phyloP scores from a whole-genome alignment of 2,113 vertebrate species.

The Salminus brasiliensis region DNA sequence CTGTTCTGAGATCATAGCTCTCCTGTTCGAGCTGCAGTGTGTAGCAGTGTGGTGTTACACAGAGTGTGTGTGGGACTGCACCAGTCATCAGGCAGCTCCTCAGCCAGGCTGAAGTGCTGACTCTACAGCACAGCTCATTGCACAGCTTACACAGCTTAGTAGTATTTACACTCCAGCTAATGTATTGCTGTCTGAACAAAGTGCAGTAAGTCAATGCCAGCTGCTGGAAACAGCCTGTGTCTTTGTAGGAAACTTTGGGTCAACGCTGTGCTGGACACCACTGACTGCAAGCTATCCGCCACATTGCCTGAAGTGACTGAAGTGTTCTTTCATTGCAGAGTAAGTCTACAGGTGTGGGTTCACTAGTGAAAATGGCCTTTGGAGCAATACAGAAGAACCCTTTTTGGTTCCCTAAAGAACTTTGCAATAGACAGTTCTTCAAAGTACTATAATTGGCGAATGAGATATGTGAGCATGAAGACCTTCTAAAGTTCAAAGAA shows the following conservation, averaged over 20 bases:
- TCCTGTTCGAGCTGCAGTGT: background rate
- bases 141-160: constrained; percentile 61
- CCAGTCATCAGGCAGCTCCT: background rate
- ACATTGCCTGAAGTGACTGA: background rate
- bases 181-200: background rate
- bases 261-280: background rate
- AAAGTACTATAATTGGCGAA: too few species aligned
- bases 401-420: background rate
- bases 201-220: background rate
- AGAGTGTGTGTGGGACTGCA: background rate
- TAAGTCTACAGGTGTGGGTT: background rate
- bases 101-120: constrained; percentile 43
- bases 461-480: too few species aligned
- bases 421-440: too few species aligned
- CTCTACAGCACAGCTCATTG: constrained; percentile 60
- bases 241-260: background rate
- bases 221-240: background rate
- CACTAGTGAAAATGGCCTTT: too few species aligned
- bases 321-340: background rate
- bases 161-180: constrained; percentile 57
- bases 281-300: background rate
- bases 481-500: too few species aligned
- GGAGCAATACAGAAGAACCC: background rate
- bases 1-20: background rate
- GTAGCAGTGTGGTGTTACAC: background rate